These are phyloP conservation scores for Blomia tropicalis DNA, from an alignment of 2,888 invertebrate species.

Conservation along the genomic window DNA sequence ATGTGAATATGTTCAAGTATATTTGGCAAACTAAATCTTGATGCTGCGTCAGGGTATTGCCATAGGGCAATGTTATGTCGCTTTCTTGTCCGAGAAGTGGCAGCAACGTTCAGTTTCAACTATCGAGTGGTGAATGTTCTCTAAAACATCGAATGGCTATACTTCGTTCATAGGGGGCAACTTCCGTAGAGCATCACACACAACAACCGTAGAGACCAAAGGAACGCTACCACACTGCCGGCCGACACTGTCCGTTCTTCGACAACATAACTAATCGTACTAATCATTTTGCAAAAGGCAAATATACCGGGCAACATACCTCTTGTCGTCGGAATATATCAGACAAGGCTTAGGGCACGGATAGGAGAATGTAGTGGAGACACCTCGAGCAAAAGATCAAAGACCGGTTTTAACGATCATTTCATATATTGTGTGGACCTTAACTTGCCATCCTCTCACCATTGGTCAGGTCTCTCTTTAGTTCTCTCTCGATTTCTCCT, in stretches of 20 bases:
- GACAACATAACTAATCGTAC: constrained; percentile 1
- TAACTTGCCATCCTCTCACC: background rate
- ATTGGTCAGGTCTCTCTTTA: background rate
- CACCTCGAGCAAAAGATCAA: background rate
- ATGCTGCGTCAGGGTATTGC: too few species aligned
- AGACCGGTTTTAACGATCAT: constrained; percentile 12
- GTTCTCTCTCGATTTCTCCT: background rate
- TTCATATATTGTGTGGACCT: background rate
- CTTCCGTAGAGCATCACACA: too few species aligned
- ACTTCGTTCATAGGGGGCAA: too few species aligned
- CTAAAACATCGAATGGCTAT: too few species aligned
- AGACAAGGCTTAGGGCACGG: background rate
- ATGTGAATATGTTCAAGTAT: background rate
- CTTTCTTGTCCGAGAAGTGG: too few species aligned
- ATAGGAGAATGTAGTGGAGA: constrained; percentile 3
- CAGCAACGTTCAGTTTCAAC: too few species aligned
- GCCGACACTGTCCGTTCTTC: too few species aligned
- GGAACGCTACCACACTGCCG: too few species aligned
- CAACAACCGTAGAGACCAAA: too few species aligned
- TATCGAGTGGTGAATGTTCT: too few species aligned
- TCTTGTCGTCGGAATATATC: constrained; percentile 4
- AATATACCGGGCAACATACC: background rate
- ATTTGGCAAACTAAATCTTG: too few species aligned
- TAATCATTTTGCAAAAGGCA: constrained; percentile 9
- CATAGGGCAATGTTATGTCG: too few species aligned